phyloP scores from a whole-genome alignment of 2,888 invertebrate species.

The Erebia epiphron region DNA sequence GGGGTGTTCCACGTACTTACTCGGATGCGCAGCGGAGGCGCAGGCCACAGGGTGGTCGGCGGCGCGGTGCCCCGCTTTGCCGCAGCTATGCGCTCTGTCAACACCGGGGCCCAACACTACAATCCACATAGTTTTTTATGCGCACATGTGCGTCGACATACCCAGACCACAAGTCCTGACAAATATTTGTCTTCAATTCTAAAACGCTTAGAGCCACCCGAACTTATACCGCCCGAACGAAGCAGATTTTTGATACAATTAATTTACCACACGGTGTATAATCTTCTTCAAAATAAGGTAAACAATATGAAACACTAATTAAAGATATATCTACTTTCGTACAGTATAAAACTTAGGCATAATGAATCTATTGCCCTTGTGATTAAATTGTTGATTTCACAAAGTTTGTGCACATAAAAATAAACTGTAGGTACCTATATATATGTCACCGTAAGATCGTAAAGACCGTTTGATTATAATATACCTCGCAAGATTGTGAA shows the following conservation, averaged over 20 bases:
- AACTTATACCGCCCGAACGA: conserved; percentile 59
- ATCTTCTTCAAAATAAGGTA: not conserved
- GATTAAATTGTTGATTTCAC: too few relatives aligned
- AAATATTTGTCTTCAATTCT: conserved; percentile 80
- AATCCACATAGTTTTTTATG: conserved; percentile 71
- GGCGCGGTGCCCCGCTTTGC: conserved; percentile 57
- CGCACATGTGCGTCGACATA: conserved; percentile 59
- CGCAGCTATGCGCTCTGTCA: conserved; percentile 79
- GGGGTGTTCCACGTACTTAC: not conserved
- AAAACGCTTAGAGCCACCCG: conserved; percentile 72
- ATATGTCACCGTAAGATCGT: too few relatives aligned
- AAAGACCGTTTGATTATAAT: too few relatives aligned
- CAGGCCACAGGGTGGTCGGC: conserved; percentile 71
- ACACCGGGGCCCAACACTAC: conserved; percentile 62
- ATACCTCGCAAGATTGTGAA: too few relatives aligned
- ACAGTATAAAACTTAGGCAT: too few relatives aligned
- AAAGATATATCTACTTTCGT: not conserved
- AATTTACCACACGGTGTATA: conserved; percentile 35
- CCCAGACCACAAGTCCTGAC: conserved; percentile 69
- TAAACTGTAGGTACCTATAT: too few relatives aligned
- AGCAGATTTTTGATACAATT: conserved; percentile 43
- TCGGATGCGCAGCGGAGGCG: conserved; percentile 47
- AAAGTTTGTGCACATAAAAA: too few relatives aligned
- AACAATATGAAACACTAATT: not conserved
- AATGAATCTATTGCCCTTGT: too few relatives aligned